Evolutionary conservation across 2,113 vertebrate species (phyloP).

Genomic region (Alaudala cheleensis): DNA sequence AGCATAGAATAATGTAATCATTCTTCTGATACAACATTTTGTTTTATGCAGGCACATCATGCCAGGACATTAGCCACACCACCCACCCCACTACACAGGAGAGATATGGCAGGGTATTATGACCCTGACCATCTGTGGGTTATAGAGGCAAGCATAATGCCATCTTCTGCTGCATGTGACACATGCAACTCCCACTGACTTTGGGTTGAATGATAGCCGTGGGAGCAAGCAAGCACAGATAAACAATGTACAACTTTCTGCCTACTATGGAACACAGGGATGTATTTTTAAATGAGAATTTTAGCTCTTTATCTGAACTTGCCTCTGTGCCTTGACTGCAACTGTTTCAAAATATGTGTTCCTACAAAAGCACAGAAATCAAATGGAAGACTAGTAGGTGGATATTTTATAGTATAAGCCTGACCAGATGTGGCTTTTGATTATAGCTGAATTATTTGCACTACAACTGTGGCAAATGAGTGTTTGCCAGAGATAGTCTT

Average conservation of each 20-base stretch:
- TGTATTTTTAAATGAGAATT: background rate
- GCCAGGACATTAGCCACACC: background rate
- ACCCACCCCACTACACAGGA: too few species aligned
- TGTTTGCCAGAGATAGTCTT: background rate
- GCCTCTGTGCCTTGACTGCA: background rate
- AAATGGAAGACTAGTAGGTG: background rate
- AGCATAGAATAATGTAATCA: background rate
- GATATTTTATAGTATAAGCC: background rate
- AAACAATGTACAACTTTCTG: background rate
- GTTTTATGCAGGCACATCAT: background rate
- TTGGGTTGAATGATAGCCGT: background rate
- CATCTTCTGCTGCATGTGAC: background rate
- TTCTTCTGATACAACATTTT: background rate
- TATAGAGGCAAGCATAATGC: background rate
- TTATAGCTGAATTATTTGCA: background rate
- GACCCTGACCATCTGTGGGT: background rate
- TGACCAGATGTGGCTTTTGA: background rate
- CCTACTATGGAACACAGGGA: background rate
- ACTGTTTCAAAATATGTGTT: background rate
- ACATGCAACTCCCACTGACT: background rate
- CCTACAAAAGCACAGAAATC: background rate
- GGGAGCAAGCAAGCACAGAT: background rate
- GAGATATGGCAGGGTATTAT: background rate
- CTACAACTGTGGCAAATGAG: background rate
- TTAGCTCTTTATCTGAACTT: background rate